phyloP scores from a whole-genome alignment of 2,888 invertebrate species.

The Brachyopa scutellaris region DNA sequence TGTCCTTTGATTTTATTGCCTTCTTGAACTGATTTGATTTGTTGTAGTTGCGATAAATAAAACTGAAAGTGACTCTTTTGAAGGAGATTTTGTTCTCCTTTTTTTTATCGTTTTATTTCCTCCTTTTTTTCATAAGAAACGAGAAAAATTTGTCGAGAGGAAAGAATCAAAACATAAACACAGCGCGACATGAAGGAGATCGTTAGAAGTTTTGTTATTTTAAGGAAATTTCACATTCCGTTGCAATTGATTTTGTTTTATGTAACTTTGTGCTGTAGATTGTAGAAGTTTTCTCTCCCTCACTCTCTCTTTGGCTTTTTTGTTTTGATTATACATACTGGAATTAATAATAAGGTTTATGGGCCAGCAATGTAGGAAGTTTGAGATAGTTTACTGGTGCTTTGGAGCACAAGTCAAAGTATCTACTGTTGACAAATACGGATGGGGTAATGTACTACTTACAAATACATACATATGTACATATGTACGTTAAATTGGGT shows the following conservation, averaged over 20 bases:
- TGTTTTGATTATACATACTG: slow-evolving; percentile 18
- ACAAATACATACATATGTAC: too few relatives aligned
- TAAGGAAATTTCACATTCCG: slow-evolving; percentile 29
- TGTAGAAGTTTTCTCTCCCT: not conserved
- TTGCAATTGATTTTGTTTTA: slow-evolving; percentile 48
- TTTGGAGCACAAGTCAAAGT: not conserved
- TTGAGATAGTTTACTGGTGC: not conserved
- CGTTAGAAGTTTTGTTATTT: slow-evolving; percentile 34
- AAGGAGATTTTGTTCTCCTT: slow-evolving; percentile 13
- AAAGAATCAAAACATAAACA: slow-evolving; percentile 18
- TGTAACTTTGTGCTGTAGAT: slow-evolving; percentile 7
- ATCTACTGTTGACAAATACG: not conserved
- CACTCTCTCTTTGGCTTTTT: too few relatives aligned
- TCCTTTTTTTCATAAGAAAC: not conserved
- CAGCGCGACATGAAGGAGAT: slow-evolving; percentile 3
- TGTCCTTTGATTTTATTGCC: slow-evolving; percentile 71
- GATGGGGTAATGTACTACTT: too few relatives aligned
- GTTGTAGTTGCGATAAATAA: slow-evolving; percentile 65
- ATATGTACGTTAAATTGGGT: too few relatives aligned
- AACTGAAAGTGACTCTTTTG: slow-evolving; percentile 57
- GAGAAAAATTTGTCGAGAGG: not conserved
- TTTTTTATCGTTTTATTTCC: not conserved
- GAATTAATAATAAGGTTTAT: slow-evolving; percentile 18
- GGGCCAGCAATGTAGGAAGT: slow-evolving; percentile 4
- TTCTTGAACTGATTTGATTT: slow-evolving; percentile 65